Evolutionary conservation across 2,113 vertebrate species (phyloP).

Genomic region (Bothrops jararaca): DNA sequence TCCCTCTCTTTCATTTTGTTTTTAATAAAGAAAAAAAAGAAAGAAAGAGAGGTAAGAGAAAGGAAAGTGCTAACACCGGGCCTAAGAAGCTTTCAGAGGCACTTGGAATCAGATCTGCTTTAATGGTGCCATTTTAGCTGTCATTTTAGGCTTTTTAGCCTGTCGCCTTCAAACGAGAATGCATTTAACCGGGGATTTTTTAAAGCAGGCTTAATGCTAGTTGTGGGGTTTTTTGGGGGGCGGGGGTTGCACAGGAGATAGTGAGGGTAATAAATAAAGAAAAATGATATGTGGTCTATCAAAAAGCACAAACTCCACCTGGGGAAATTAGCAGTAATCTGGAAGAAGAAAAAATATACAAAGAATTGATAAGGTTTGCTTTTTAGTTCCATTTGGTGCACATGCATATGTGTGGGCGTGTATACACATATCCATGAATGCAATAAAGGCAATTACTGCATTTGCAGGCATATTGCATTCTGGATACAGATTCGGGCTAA

Average conservation of each 20-base stretch:
- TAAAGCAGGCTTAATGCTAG: slow-evolving; percentile 56
- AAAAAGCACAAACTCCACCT: slow-evolving; percentile 62
- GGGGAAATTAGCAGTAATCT: slow-evolving; percentile 71
- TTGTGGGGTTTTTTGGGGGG: slow-evolving; percentile 2
- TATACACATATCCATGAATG: background rate
- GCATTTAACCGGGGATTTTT: slow-evolving; percentile 47
- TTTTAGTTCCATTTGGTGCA: background rate
- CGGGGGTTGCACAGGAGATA: background rate
- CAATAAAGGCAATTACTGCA: background rate
- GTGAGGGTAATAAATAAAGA: background rate
- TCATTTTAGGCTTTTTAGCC: slow-evolving; percentile 75
- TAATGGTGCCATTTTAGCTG: slow-evolving; percentile 78
- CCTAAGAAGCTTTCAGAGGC: slow-evolving; percentile 64
- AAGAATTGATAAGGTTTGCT: background rate
- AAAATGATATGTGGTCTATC: slow-evolving; percentile 51
- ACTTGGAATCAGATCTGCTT: slow-evolving; percentile 71
- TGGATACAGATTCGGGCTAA: background rate
- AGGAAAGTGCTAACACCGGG: slow-evolving; percentile 65
- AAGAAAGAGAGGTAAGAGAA: slow-evolving; percentile 60
- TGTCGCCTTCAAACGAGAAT: slow-evolving; percentile 70
- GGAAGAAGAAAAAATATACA: slow-evolving; percentile 45
- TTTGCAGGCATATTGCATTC: background rate
- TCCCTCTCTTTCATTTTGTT: background rate
- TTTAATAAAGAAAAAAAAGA: slow-evolving; percentile 56
- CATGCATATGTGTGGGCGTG: background rate